Base-by-base conservation (phyloP, 2,888 invertebrate genomes). In the Eumerus sabulonum region DNA sequence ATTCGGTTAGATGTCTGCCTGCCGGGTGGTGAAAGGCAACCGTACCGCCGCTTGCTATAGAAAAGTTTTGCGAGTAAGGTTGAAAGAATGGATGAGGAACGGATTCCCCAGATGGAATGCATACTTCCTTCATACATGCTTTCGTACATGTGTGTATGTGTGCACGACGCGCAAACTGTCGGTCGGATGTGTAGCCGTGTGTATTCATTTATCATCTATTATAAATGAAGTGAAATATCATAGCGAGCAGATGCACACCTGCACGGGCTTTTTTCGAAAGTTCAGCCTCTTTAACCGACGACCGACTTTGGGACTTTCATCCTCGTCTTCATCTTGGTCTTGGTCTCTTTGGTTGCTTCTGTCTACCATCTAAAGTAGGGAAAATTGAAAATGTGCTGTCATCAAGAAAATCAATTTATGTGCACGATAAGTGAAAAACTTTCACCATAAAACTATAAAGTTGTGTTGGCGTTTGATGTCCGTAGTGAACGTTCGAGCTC, bases 401-500 rank as follows among this genome's bases (percentile, higher is more conserved):
- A 79, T 79, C 79, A 79, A 63, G 79, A 79, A 83, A 84, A 84
- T 83, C 84, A 83, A 84, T 84, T 84, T 84, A 83, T 84, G 83
- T 82, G 83, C 79, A 82, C 74, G 83, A 82, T 84, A 83, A 84
- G 84, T 84, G 84, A 84, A 83, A 84, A 84, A 84, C 72, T 84
- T 84, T 84, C 81, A 68, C 82, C 83, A 84, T 83, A 82, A 83
- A 83, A 82, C 82, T 82, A 82, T 81, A 82, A 82, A 82, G 64
- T 68, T 70, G 27, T 27, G 68, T 79, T 74, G 79, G 74, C 79
- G 70, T 79, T 79, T 74, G 79, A 79, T 53, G 79, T 74, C 64
- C 74, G 50, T 59, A 63, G 68, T 59, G 67, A 68, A 56, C 60
- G 53, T 56, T 53, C 40, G n/a, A 11, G 36, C 40, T 54, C 47